phyloP scores from a whole-genome alignment of 2,888 invertebrate genomes.

The Onchidella celtica region DNA sequence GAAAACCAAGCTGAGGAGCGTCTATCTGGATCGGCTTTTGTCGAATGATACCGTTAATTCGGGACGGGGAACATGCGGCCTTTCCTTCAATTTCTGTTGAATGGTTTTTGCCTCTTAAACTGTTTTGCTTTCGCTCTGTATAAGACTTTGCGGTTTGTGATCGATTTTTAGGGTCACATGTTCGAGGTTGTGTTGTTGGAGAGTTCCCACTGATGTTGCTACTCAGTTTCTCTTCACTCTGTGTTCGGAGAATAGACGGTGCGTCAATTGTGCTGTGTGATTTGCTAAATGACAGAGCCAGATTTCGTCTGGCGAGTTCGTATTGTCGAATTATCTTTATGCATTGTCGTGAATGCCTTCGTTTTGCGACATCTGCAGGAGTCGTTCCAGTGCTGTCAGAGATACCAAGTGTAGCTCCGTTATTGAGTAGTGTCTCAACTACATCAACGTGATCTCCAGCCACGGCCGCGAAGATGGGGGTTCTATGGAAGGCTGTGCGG shows the following conservation, averaged over 20 bases:
- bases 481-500: slow-evolving; percentile 60
- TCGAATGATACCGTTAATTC: neutral
- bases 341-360: slow-evolving; percentile 58
- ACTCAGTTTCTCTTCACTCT: neutral
- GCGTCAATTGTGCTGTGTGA: neutral
- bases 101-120: neutral
- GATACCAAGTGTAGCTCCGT: slow-evolving; percentile 56
- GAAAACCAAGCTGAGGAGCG: neutral
- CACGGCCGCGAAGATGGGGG: slow-evolving; percentile 64
- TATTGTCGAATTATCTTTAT: slow-evolving; percentile 62
- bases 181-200: too few relatives aligned
- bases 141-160: too few relatives aligned
- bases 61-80: neutral
- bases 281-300: neutral
- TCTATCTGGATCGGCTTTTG: neutral
- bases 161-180: too few relatives aligned
- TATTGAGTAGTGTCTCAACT: slow-evolving; percentile 58
- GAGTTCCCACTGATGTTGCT: neutral
- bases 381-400: slow-evolving; percentile 60
- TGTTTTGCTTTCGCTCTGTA: neutral
- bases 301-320: slow-evolving; percentile 49
- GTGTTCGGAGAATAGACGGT: neutral
- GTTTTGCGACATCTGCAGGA: slow-evolving; percentile 58
- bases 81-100: neutral
- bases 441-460: slow-evolving; percentile 60